A percentile compares a stretch with the other conserved stretches of the same genome.
Evolutionary conservation across 2,888 invertebrate species (phyloP).

Genomic region (Nesidiocoris tenuis): DNA sequence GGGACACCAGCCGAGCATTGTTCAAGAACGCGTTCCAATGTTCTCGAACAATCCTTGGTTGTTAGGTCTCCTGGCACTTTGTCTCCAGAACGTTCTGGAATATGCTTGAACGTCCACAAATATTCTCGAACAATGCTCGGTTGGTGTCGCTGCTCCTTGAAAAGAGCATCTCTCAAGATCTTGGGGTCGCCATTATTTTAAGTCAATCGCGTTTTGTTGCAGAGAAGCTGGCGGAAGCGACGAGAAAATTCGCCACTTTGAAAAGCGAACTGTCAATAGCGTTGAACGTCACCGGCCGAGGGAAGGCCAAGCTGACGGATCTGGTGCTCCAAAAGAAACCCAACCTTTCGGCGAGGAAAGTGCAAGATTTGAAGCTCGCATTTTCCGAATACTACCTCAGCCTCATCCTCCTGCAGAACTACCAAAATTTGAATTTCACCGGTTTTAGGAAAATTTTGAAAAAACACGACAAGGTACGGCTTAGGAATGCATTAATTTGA

Average conservation of each 20-base stretch:
- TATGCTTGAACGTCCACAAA: no score
- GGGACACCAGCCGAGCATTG: no score
- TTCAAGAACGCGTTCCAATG: no score
- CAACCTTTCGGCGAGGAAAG: conserved; percentile 65
- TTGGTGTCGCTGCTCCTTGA: no score
- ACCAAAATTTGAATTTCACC: conserved; percentile 83
- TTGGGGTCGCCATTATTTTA: not conserved
- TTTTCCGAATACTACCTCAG: conserved; percentile 89
- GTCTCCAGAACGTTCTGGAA: no score
- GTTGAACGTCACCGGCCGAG: conserved; percentile 50
- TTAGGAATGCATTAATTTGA: no score
- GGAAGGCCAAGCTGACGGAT: conserved; percentile 52
- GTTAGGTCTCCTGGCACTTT: no score
- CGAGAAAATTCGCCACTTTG: conserved; percentile 72
- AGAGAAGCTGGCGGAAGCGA: conserved; percentile 87
- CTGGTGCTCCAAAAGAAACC: conserved; percentile 50
- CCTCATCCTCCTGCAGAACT: conserved; percentile 81
- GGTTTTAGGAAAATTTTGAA: conserved; percentile 88
- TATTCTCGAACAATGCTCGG: no score
- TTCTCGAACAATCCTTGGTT: no score
- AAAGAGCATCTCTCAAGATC: no score
- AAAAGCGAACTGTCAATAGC: conserved; percentile 66
- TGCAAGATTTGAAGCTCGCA: conserved; percentile 80
- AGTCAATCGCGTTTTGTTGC: conserved; percentile 29
- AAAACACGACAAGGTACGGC: conserved; percentile 86